These are phyloP conservation scores for Bombus picipes DNA, from an alignment of 1,140 invertebrate species.

Conservation along the genomic window DNA sequence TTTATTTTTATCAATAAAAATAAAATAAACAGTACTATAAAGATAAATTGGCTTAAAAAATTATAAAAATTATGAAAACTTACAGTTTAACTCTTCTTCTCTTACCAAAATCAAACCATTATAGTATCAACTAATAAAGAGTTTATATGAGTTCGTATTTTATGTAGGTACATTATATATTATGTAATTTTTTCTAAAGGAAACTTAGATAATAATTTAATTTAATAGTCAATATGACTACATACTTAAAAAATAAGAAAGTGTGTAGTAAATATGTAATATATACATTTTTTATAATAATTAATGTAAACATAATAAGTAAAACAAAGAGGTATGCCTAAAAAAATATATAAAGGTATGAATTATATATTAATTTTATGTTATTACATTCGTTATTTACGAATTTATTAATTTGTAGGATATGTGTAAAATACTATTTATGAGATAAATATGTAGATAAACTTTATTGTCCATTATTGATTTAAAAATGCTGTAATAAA, in stretches of 20 bases:
- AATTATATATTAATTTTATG: constrained; percentile 22
- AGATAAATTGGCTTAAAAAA: neutral
- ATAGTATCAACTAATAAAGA: constrained; percentile 23
- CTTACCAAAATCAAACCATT: neutral
- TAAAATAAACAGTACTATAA: neutral
- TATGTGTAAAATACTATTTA: constrained; percentile 22
- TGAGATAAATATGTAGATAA: constrained; percentile 9
- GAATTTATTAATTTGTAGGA: constrained; percentile 32
- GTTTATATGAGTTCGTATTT: constrained; percentile 13
- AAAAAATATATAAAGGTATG: neutral
- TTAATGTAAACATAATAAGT: constrained; percentile 27
- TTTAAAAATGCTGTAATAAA: constrained; percentile 29
- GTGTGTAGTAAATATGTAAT: neutral
- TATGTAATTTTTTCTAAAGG: neutral
- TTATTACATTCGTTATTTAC: constrained; percentile 31
- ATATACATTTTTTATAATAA: constrained; percentile 32
- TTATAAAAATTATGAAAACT: neutral
- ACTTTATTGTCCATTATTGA: constrained; percentile 16
- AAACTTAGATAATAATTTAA: constrained; percentile 6
- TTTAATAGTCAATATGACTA: neutral
- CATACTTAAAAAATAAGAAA: neutral
- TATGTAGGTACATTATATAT: neutral
- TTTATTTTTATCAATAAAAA: constrained; percentile 4
- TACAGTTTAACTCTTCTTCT: neutral
- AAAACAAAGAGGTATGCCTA: constrained; percentile 10